These are phyloP conservation scores for Unio pictorum DNA, from an alignment of 2,888 invertebrate species.

Conservation along the genomic window DNA sequence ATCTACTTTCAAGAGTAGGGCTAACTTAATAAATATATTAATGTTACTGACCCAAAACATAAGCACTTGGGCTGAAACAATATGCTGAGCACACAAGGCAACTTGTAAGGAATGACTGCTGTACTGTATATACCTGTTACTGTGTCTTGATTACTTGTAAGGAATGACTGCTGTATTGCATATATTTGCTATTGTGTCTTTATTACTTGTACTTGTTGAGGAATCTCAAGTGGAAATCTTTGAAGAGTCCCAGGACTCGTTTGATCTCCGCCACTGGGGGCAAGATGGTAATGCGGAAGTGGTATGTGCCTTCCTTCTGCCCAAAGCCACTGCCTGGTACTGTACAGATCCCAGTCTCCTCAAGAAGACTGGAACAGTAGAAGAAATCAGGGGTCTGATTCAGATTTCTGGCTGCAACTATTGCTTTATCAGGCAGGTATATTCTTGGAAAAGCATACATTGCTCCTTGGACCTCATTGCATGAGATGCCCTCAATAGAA, in stretches of 20 bases:
- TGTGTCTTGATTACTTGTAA: not conserved
- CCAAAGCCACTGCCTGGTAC: constrained; percentile 87
- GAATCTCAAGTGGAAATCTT: constrained; percentile 88
- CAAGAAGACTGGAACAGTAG: constrained; percentile 93
- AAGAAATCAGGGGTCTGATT: constrained; percentile 85
- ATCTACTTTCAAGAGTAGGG: too few species aligned
- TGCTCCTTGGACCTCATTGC: constrained; percentile 90
- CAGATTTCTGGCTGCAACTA: constrained; percentile 83
- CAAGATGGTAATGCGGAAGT: constrained; percentile 95
- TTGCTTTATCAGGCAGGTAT: constrained; percentile 85
- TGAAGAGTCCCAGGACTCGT: constrained; percentile 86
- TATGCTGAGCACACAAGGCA: too few species aligned
- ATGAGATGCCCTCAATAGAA: constrained; percentile 88
- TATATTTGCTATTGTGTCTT: too few species aligned
- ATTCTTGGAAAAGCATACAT: constrained; percentile 99
- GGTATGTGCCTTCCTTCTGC: constrained; percentile 92
- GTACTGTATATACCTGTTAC: too few species aligned
- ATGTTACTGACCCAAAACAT: too few species aligned
- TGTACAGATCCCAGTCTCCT: constrained; percentile 91
- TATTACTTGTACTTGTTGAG: constrained; percentile 76
- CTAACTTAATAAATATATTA: too few species aligned
- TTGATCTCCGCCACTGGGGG: constrained; percentile 88
- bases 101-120: too few species aligned
- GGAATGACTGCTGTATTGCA: too few species aligned
- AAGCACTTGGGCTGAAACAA: too few species aligned